These are phyloP conservation scores for Cynodonichthys magdalenae DNA, from an alignment of 2,797 vertebrate species.

Conservation along the genomic window DNA sequence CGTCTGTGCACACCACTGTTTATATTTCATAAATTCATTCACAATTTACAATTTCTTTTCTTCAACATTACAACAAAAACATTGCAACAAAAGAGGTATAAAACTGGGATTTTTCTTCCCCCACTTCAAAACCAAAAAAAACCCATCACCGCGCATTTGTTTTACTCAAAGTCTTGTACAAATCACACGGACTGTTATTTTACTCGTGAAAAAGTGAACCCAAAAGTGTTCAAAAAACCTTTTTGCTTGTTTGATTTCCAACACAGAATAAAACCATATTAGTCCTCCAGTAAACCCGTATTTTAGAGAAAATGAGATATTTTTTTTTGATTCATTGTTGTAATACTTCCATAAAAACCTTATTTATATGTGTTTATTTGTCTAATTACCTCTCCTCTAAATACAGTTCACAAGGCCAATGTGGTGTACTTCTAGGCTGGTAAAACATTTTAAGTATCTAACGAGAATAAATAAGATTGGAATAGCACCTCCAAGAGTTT, in stretches of 20 bases:
- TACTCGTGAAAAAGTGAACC: slow-evolving; percentile 40
- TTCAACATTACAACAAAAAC: slow-evolving; percentile 62
- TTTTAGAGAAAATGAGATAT: slow-evolving; percentile 75
- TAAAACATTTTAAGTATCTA: slow-evolving; percentile 73
- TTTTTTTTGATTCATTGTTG: slow-evolving; percentile 40
- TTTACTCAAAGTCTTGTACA: slow-evolving; percentile 52
- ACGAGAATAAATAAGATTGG: slow-evolving; percentile 75
- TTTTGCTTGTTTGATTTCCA: slow-evolving; percentile 70
- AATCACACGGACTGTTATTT: slow-evolving; percentile 51
- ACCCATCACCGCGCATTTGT: slow-evolving; percentile 34
- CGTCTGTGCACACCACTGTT: slow-evolving; percentile 69
- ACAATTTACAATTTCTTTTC: slow-evolving; percentile 77
- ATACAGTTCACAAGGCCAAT: slow-evolving; percentile 86
- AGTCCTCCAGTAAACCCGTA: slow-evolving; percentile 82
- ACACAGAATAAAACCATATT: slow-evolving; percentile 78
- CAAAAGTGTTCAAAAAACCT: slow-evolving; percentile 32
- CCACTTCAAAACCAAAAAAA: slow-evolving; percentile 58
- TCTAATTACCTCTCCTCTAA: slow-evolving; percentile 77
- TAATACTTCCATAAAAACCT: slow-evolving; percentile 62
- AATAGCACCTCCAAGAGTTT: slow-evolving; percentile 83
- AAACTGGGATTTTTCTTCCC: slow-evolving; percentile 57
- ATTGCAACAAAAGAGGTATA: slow-evolving; percentile 75
- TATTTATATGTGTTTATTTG: slow-evolving; percentile 58
- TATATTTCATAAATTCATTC: slow-evolving; percentile 75
- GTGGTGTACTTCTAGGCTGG: slow-evolving; percentile 84